A percentile compares a stretch with the other conserved stretches of the same genome.
phyloP scores from a whole-genome alignment of 2,888 invertebrate genomes.

The Harmothoe impar region DNA sequence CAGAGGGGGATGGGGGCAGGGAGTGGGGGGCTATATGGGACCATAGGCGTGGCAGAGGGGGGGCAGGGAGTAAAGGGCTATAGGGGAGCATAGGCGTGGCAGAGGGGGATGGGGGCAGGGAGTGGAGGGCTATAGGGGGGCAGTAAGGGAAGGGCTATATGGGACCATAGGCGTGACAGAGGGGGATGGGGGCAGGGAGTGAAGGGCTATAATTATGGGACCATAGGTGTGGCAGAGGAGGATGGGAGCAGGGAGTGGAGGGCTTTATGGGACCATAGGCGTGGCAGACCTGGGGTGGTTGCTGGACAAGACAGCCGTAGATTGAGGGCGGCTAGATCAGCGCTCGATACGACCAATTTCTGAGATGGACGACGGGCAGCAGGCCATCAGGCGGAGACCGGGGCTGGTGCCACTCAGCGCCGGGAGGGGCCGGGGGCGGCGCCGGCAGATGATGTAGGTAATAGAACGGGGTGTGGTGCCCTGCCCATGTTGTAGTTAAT shows the following conservation, averaged over 20 bases:
- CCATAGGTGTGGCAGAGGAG: background rate
- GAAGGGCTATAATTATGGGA: background rate
- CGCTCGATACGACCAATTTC: slow-evolving; percentile 22
- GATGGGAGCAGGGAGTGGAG: background rate
- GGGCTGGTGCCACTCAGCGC: background rate
- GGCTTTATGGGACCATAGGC: background rate
- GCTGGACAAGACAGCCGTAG: background rate
- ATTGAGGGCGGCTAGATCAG: background rate
- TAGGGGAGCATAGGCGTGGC: background rate
- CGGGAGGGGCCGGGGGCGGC: background rate
- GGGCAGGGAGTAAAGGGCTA: background rate
- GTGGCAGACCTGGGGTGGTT: background rate
- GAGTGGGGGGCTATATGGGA: background rate
- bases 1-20: background rate
- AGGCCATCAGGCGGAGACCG: background rate
- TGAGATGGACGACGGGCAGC: background rate
- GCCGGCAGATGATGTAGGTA: slow-evolving; percentile 28
- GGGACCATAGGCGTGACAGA: background rate
- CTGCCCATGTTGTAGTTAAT: slow-evolving; percentile 12
- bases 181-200: background rate
- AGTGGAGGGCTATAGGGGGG: no score
- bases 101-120: no score
- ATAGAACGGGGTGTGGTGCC: slow-evolving; percentile 7
- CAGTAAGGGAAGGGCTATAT: background rate
- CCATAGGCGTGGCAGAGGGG: background rate